Evolutionary conservation across 2,888 invertebrate genomes (phyloP), one percentile per base, ranked within the genome.

Genomic region (Nephrotoma flavescens): DNA sequence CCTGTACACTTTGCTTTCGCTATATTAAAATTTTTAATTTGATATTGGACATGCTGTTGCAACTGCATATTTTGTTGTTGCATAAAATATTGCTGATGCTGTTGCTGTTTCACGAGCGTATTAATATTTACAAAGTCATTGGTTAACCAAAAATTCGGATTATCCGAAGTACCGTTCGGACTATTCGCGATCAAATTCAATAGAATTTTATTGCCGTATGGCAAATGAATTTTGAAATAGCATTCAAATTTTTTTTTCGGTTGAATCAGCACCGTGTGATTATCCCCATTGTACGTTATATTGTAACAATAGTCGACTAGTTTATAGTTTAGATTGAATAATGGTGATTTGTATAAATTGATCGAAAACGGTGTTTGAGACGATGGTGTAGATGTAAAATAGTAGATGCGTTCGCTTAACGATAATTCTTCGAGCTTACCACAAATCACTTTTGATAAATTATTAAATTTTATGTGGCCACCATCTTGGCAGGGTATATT

Each of bases 281-380:
- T 95, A 88, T 93, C 92, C 86, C 92, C 92, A 88, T 93, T 93
- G 88, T 95, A 93, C 47, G 94, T 94, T 88, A 95, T 93, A 90
- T 95, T 94, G 90, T 95, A 95, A 89, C 95, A 96, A 90, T 94
- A 94, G 91, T 95, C 95, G 87, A 95, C 95, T 89, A 94, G 91
- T 89, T 93, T 94, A 92, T 94, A 95, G 89, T 92, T 92, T 89
- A 95, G 92, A 90, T 94, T 93, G 92, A 95, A 95, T 91, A 94
- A 93, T 87, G 95, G 95, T 90, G 92, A 92, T 88, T 94, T 94
- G 89, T 93, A 93, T 87, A 94, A 91, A 42, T 84, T 42, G 12
- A 42, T 84, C 41, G 84, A 84, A 42, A 42, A 84, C 7, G 12
- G 41, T 84, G 41, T 7, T 7, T 5, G 15, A 6, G 41, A 11